Conservation (phyloP, 2,888 invertebrate species). For the Lagria hirta region DNA sequence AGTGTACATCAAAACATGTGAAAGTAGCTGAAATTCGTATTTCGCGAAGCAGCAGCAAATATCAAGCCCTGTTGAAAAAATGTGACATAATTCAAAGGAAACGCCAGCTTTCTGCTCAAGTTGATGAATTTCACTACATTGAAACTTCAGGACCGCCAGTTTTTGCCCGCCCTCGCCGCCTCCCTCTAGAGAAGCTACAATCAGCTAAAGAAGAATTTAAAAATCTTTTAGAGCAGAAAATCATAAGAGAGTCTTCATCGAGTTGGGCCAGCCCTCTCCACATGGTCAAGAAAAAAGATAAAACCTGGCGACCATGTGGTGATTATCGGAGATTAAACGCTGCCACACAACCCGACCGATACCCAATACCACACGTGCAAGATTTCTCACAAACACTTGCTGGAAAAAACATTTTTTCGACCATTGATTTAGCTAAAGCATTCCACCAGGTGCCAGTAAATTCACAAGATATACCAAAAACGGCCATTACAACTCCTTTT, state of each 20-base stretch:
- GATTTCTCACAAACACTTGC: conserved; percentile 38
- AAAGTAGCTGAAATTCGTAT: too few relatives aligned
- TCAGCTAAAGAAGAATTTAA: conserved; percentile 6
- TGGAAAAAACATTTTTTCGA: conserved; percentile 37
- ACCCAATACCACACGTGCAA: conserved; percentile 47
- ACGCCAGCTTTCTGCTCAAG: too few relatives aligned
- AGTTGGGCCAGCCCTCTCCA: conserved; percentile 45
- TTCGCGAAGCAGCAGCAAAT: too few relatives aligned
- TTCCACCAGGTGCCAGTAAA: conserved; percentile 46
- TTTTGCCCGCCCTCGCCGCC: conserved; percentile 37
- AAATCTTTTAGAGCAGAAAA: conserved; percentile 34
- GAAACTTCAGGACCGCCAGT: conserved; percentile 35
- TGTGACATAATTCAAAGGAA: too few relatives aligned
- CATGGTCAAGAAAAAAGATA: conserved; percentile 41
- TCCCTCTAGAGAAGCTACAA: conserved; percentile 38
- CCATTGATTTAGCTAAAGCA: conserved; percentile 42
- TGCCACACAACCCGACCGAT: conserved; percentile 54
- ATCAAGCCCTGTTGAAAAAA: too few relatives aligned
- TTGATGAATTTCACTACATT: too few relatives aligned
- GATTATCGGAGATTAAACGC: conserved; percentile 46
- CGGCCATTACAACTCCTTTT: conserved; percentile 23
- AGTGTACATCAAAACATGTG: too few relatives aligned
- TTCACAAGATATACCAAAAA: conserved; percentile 37
- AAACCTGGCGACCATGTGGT: conserved; percentile 46
- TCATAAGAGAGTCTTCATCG: conserved; percentile 30